phyloP scores from a whole-genome alignment of 2,113 vertebrate species.

The Pseudonaja textilis region DNA sequence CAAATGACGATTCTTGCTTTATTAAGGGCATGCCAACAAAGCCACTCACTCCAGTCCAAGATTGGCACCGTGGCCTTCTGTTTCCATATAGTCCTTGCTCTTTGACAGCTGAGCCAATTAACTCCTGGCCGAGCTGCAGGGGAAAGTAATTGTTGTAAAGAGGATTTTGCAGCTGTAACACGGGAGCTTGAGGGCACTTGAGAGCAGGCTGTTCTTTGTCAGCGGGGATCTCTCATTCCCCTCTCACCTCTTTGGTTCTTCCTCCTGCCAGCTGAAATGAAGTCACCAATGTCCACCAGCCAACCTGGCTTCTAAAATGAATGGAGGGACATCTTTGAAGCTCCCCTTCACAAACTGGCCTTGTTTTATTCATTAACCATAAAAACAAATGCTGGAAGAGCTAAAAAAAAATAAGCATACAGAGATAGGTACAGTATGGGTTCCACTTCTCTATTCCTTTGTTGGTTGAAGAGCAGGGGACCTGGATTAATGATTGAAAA shows the following conservation, averaged over 20 bases:
- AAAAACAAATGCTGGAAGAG: background rate
- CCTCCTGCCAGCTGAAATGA: background rate
- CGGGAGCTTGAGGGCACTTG: background rate
- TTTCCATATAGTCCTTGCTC: background rate
- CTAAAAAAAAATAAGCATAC: background rate
- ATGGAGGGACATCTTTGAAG: background rate
- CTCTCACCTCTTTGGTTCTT: background rate
- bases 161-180: background rate
- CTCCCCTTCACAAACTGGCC: background rate
- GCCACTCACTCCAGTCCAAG: background rate
- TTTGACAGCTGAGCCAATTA: background rate
- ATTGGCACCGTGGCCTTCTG: background rate
- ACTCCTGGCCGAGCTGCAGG: background rate
- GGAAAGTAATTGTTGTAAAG: background rate
- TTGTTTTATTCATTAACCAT: background rate
- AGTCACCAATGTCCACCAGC: background rate
- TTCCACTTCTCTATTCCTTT: background rate
- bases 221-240: background rate
- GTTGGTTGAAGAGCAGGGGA: background rate
- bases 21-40: background rate
- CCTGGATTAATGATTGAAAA: background rate
- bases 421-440: background rate
- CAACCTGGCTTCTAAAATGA: background rate
- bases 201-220: background rate
- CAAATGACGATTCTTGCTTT: background rate